These are phyloP conservation scores for Trematomus loennbergii DNA, from an alignment of 2,113 vertebrate genomes.

Conservation along the genomic window DNA sequence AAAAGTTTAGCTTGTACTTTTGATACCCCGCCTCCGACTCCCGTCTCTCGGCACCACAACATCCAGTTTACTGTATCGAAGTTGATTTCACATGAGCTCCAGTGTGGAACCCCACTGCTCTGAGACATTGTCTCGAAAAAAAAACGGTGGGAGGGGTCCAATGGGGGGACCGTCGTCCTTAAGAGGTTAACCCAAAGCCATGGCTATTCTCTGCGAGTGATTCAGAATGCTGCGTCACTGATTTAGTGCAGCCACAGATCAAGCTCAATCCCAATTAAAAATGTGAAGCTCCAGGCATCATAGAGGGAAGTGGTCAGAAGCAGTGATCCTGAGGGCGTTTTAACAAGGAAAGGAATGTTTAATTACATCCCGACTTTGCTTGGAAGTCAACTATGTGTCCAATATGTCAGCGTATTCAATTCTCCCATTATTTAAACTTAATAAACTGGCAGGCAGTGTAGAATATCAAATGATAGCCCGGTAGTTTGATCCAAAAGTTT, in stretches of 20 bases:
- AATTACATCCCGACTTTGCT: constrained; percentile 50
- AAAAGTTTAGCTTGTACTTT: no score
- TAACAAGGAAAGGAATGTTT: constrained; percentile 25
- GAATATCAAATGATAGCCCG: background rate
- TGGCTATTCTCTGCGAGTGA: background rate
- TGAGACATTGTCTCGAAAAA: no score
- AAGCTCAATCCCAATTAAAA: constrained; percentile 35
- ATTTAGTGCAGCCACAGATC: constrained; percentile 12
- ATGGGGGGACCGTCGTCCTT: no score
- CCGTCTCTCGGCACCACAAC: no score
- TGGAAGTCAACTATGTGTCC: constrained; percentile 31
- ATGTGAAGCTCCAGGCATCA: constrained; percentile 21
- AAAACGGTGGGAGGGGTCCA: no score
- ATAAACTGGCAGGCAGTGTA: background rate
- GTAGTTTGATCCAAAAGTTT: background rate
- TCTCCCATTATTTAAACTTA: background rate
- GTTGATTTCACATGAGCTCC: no score
- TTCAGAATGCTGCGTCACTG: background rate
- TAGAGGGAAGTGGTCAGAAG: constrained; percentile 5
- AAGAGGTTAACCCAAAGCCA: background rate
- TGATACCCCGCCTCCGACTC: no score
- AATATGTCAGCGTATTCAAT: constrained; percentile 14
- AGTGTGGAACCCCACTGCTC: no score
- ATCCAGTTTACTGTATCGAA: no score
- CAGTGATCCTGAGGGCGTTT: constrained; percentile 11